These are phyloP conservation scores for Cricetomys ansorgei DNA, from an alignment of 2,113 vertebrate genomes.

Conservation along the genomic window DNA sequence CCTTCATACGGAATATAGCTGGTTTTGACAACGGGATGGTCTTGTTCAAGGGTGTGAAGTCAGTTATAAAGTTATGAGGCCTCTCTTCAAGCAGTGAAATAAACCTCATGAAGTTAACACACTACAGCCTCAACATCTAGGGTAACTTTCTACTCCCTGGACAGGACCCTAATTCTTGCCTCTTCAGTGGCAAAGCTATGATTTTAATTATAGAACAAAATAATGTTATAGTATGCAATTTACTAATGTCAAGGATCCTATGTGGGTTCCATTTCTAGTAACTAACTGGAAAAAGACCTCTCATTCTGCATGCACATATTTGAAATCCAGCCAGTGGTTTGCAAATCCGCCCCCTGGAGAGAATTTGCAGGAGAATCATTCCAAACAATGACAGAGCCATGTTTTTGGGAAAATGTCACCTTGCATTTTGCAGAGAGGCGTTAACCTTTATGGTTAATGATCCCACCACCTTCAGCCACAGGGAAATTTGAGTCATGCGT, in stretches of 20 bases:
- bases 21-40: not conserved
- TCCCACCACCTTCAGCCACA: not conserved
- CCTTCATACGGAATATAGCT: not conserved
- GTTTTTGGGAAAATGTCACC: conserved; percentile 52
- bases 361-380: not conserved
- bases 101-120: not conserved
- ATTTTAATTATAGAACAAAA: conserved; percentile 66
- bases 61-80: not conserved
- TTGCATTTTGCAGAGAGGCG: conserved; percentile 20
- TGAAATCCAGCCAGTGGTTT: conserved; percentile 65
- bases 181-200: not conserved
- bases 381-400: conserved; percentile 50
- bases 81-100: not conserved
- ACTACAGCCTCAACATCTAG: no score
- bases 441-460: not conserved
- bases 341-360: conserved; percentile 40
- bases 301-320: conserved; percentile 59
- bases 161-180: not conserved
- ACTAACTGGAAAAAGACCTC: conserved; percentile 56
- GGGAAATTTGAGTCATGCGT: conserved; percentile 56
- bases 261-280: conserved; percentile 59
- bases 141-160: not conserved
- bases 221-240: not conserved
- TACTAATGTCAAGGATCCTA: conserved; percentile 59
- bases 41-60: not conserved